Evolutionary conservation across 2,113 vertebrate species (phyloP).

Genomic region (Nymphicus hollandicus): DNA sequence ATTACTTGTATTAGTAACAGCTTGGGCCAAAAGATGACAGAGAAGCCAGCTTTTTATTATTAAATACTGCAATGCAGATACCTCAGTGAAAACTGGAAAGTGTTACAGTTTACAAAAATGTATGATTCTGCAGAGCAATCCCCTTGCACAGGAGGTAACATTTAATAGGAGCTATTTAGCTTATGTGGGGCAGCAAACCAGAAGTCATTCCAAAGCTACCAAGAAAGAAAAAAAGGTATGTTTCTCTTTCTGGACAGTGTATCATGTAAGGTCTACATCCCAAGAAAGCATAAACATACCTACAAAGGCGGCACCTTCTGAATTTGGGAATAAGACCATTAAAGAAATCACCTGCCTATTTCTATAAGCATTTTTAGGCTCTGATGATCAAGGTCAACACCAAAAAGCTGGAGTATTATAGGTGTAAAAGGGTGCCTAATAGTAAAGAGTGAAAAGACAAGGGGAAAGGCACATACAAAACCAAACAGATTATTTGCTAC

Average conservation of each 20-base stretch:
- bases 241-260: not conserved
- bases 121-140: not conserved
- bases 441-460: not conserved
- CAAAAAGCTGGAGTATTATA: not conserved
- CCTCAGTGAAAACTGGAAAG: not conserved
- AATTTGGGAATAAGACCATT: not conserved
- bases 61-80: not conserved
- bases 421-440: not conserved
- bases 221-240: not conserved
- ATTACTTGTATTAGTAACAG: not conserved
- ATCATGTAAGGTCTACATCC: not conserved
- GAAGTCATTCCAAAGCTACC: not conserved
- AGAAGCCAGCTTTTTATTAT: not conserved
- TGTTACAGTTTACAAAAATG: not conserved
- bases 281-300: not conserved
- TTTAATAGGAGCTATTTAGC: not conserved
- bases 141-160: not conserved
- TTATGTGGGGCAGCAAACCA: not conserved
- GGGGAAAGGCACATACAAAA: not conserved
- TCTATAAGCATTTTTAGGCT: not conserved
- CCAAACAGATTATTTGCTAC: not conserved
- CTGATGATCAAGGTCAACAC: not conserved
- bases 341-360: not conserved
- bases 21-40: not conserved
- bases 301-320: not conserved